Conservation (phyloP, 2,888 invertebrate genomes). For the Chymomyza fuscimana region DNA sequence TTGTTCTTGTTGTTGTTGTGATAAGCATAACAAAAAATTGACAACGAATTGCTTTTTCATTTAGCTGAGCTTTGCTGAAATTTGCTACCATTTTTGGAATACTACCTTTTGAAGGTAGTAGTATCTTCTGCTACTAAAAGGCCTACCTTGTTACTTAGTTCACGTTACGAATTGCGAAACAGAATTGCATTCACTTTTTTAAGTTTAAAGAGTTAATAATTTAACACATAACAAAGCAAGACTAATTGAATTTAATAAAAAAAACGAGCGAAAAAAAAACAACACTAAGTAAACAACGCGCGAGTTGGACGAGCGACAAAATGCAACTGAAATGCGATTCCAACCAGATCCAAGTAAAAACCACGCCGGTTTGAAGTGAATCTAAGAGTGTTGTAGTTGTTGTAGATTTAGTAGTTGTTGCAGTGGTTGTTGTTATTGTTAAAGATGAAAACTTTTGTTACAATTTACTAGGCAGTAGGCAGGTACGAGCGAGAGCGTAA, state of each 20-base stretch:
- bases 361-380: slow-evolving; percentile 12
- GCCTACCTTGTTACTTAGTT: slow-evolving; percentile 1
- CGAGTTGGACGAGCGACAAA: slow-evolving; percentile 61
- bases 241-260: slow-evolving; percentile 6
- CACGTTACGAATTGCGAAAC: slow-evolving; percentile 51
- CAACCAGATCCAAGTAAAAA: background rate
- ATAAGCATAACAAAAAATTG: slow-evolving; percentile 32
- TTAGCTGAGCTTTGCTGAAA: background rate
- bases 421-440: background rate
- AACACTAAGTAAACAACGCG: slow-evolving; percentile 35
- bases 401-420: background rate
- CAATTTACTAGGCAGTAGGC: background rate
- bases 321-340: slow-evolving; percentile 60
- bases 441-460: slow-evolving; percentile 12
- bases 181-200: slow-evolving; percentile 7
- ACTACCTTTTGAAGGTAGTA: background rate
- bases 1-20: slow-evolving; percentile 40
- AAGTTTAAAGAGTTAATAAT: background rate
- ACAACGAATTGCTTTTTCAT: slow-evolving; percentile 29
- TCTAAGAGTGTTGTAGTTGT: background rate
- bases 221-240: background rate
- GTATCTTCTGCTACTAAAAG: background rate
- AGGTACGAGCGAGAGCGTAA: background rate
- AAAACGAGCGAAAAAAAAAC: slow-evolving; percentile 5
- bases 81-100: background rate